These are phyloP conservation scores for Hypselothyrea guttata DNA, from an alignment of 2,888 invertebrate genomes.

Conservation along the genomic window DNA sequence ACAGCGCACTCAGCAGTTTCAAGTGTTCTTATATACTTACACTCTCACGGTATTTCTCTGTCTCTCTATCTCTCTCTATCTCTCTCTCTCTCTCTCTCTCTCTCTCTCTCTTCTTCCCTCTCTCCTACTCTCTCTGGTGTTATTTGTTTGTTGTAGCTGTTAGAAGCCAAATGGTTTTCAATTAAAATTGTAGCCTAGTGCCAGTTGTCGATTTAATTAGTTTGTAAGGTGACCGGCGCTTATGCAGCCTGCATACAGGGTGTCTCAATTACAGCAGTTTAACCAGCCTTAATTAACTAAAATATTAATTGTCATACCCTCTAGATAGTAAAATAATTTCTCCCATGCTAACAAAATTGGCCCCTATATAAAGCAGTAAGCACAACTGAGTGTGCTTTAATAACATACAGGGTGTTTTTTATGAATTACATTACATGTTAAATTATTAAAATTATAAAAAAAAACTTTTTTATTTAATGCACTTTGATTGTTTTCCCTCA, in stretches of 20 bases:
- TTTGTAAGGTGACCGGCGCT: slow-evolving; percentile 49
- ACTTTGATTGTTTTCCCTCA: too few relatives aligned
- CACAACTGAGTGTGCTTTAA: too few relatives aligned
- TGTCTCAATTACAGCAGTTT: neutral
- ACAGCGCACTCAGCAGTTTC: neutral
- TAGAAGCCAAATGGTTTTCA: slow-evolving; percentile 64
- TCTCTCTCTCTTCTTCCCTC: neutral
- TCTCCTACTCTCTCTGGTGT: slow-evolving; percentile 37
- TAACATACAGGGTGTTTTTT: too few relatives aligned
- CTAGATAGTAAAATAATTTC: too few relatives aligned
- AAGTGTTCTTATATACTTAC: too few relatives aligned
- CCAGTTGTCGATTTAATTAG: slow-evolving; percentile 71
- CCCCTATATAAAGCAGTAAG: too few relatives aligned
- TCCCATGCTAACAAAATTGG: too few relatives aligned
- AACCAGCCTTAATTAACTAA: too few relatives aligned
- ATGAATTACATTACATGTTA: neutral
- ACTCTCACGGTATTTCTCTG: too few relatives aligned
- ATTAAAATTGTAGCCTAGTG: slow-evolving; percentile 66
- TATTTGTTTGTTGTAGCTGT: slow-evolving; percentile 41
- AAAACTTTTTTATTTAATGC: too few relatives aligned
- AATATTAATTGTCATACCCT: too few relatives aligned
- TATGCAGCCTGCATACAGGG: slow-evolving; percentile 23
- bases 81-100: neutral
- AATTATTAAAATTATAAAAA: too few relatives aligned
- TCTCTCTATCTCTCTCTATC: neutral